Evolutionary conservation across 2,888 invertebrate genomes (phyloP).

Genomic region (Brachynemurus nebulosus): DNA sequence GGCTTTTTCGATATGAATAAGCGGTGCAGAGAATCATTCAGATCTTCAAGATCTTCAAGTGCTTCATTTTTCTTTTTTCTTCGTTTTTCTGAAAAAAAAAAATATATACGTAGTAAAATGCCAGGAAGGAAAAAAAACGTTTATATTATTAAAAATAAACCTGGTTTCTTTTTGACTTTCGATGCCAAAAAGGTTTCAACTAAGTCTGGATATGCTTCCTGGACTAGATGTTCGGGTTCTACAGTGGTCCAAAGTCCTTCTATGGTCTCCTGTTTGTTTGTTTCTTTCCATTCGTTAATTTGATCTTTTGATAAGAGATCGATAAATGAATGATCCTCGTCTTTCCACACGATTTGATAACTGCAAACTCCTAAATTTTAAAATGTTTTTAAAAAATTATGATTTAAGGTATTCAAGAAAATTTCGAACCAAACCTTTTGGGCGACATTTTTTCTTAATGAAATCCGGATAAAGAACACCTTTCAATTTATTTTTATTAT

Average conservation of each 20-base stretch:
- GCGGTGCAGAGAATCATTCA: not conserved
- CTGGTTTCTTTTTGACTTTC: conserved; percentile 34
- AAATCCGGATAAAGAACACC: conserved; percentile 33
- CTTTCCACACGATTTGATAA: conserved; percentile 59
- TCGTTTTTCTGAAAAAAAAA: not conserved
- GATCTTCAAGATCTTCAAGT: not conserved
- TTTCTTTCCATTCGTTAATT: conserved; percentile 35
- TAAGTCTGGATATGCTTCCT: conserved; percentile 45
- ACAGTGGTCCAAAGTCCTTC: conserved; percentile 47
- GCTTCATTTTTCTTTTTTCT: not conserved
- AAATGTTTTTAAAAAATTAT: not conserved
- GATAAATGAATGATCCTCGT: conserved; percentile 39
- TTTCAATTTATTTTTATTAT: conserved; percentile 16
- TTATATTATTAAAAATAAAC: not conserved
- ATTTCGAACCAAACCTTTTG: conserved; percentile 30
- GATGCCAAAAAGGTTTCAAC: conserved; percentile 43
- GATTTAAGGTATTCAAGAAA: no score
- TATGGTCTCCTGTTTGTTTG: conserved; percentile 26
- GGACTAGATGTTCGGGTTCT: conserved; percentile 51
- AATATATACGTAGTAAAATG: not conserved
- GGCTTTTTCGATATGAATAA: conserved; percentile 20
- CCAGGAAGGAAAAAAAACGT: not conserved
- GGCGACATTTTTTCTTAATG: conserved; percentile 42
- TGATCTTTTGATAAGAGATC: conserved; percentile 46
- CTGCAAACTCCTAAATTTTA: conserved; percentile 42